phyloP scores from a whole-genome alignment of 2,797 vertebrate species.

The Neosilurus mollespiculum region DNA sequence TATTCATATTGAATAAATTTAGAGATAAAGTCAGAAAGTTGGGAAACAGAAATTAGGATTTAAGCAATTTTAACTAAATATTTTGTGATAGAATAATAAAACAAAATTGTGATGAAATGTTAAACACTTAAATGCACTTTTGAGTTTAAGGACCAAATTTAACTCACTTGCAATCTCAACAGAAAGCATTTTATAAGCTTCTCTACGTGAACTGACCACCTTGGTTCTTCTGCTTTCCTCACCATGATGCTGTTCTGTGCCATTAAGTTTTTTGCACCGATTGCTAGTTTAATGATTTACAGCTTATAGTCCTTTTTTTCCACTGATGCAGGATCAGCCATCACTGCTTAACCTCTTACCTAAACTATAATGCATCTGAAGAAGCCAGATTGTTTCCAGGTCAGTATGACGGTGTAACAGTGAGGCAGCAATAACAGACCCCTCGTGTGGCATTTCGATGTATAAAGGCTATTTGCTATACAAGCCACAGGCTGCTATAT shows the following conservation, averaged over 20 bases:
- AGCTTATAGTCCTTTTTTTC: background rate
- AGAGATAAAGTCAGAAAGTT: background rate
- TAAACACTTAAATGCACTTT: background rate
- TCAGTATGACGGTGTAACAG: background rate
- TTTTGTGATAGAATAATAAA: background rate
- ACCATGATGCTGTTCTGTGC: background rate
- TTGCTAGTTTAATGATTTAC: background rate
- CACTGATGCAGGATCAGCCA: background rate
- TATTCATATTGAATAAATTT: background rate
- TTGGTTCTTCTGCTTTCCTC: background rate
- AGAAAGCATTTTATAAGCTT: background rate
- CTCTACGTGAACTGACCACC: background rate
- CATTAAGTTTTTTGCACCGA: background rate
- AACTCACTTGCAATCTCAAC: background rate
- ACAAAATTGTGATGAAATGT: background rate
- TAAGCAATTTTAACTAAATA: background rate
- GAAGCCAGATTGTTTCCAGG: background rate
- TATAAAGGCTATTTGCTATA: background rate
- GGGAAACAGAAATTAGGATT: background rate
- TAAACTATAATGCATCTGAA: background rate
- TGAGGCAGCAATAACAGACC: background rate
- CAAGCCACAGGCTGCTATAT: slow-evolving; percentile 4
- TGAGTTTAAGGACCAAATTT: background rate
- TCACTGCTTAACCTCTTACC: background rate
- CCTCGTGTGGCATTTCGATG: background rate